A percentile compares a stretch with the other conserved stretches of the same genome.
Evolutionary conservation across 92 coral and sea anemone species (phyloP).

Genomic region (Phenganax stokvisi): DNA sequence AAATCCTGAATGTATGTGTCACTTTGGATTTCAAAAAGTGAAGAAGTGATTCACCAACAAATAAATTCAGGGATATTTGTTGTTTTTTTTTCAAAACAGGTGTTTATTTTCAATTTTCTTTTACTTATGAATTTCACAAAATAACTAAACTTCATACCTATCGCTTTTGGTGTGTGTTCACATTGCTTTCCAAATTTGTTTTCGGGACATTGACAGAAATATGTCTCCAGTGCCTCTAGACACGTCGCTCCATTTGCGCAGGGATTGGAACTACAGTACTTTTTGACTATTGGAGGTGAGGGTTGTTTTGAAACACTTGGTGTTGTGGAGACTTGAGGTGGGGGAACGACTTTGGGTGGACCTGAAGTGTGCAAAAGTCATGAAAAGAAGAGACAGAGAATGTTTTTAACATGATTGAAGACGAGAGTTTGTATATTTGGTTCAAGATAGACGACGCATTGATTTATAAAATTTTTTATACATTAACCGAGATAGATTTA

Average conservation of each 20-base stretch:
- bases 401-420: not conserved
- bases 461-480: not conserved
- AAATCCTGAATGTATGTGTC: not conserved
- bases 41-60: too few relatives aligned
- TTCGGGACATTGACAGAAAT: conserved; percentile 63
- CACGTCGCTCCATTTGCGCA: conserved; percentile 80
- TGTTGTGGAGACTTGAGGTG: not conserved
- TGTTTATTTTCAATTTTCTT: too few relatives aligned
- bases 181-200: conserved; percentile 65
- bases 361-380: not conserved
- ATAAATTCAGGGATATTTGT: too few relatives aligned
- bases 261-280: conserved; percentile 57
- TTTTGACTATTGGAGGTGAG: conserved; percentile 10
- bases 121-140: too few relatives aligned
- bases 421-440: not conserved
- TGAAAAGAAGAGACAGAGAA: not conserved
- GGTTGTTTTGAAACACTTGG: not conserved
- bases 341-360: conserved; percentile 7
- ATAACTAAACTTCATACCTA: conserved; percentile 5
- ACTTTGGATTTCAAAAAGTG: too few relatives aligned
- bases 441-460: not conserved
- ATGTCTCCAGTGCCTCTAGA: conserved; percentile 63
- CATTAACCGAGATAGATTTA: not conserved
- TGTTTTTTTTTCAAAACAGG: too few relatives aligned
- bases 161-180: conserved; percentile 39